A percentile compares a stretch with the other conserved stretches of the same genome.
These are phyloP conservation scores for Pyrochroa serraticornis DNA, from an alignment of 2,888 invertebrate species.

Conservation along the genomic window DNA sequence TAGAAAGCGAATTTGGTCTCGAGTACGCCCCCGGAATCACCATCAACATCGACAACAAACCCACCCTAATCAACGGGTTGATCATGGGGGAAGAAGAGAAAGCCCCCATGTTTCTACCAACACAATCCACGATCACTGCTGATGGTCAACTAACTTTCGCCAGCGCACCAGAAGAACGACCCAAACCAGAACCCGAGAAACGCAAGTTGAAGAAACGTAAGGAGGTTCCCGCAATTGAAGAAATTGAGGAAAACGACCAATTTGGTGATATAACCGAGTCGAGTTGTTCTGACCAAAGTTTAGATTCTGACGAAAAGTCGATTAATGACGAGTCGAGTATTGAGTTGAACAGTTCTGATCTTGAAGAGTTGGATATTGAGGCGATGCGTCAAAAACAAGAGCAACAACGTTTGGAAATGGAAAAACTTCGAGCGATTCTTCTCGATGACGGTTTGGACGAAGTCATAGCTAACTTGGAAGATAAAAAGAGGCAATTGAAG, in stretches of 20 bases:
- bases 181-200: constrained; percentile 46
- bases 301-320: neutral
- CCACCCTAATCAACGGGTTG: constrained; percentile 75
- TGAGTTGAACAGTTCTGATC: constrained; percentile 45
- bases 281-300: neutral
- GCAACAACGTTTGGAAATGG: constrained; percentile 47
- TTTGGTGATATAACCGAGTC: too few relatives aligned
- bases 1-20: constrained; percentile 70
- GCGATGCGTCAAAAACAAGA: constrained; percentile 46
- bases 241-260: constrained; percentile 9
- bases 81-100: constrained; percentile 66
- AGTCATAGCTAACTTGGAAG: constrained; percentile 51
- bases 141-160: constrained; percentile 56
- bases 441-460: constrained; percentile 55
- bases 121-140: constrained; percentile 68
- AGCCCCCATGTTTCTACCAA: constrained; percentile 71
- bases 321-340: constrained; percentile 37
- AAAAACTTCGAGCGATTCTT: constrained; percentile 44
- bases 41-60: constrained; percentile 70
- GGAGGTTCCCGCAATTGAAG: constrained; percentile 29
- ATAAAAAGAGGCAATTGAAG: constrained; percentile 51
- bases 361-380: constrained; percentile 47
- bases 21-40: constrained; percentile 77
- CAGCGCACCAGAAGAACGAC: constrained; percentile 52
- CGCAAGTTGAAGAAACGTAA: constrained; percentile 36